phyloP scores from a whole-genome alignment of 2,888 invertebrate species.

The Drosophila mulleri region DNA sequence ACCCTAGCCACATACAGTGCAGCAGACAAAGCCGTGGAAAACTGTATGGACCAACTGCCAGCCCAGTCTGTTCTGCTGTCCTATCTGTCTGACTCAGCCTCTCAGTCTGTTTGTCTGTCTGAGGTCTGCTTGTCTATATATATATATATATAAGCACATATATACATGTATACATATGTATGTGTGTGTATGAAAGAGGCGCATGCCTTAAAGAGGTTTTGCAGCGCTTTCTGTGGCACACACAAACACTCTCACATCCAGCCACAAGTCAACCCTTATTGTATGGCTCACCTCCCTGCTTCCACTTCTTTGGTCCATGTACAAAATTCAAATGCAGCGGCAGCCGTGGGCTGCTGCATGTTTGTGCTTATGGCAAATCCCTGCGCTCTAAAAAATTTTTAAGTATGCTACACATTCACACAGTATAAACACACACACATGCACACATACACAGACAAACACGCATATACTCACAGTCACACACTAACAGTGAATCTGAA shows the following conservation, averaged over 20 bases:
- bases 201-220: slow-evolving; percentile 74
- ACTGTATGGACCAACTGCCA: slow-evolving; percentile 62
- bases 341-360: slow-evolving; percentile 59
- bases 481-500: slow-evolving; percentile 23
- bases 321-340: slow-evolving; percentile 53
- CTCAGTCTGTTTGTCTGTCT: slow-evolving; percentile 54
- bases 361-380: slow-evolving; percentile 75
- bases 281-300: slow-evolving; percentile 27
- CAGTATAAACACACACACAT: slow-evolving; percentile 1
- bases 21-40: slow-evolving; percentile 60
- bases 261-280: slow-evolving; percentile 45
- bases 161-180: neutral
- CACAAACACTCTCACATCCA: neutral
- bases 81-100: slow-evolving; percentile 41
- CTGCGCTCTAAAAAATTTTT: slow-evolving; percentile 79
- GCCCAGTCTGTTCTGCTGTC: slow-evolving; percentile 33
- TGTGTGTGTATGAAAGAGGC: slow-evolving; percentile 21
- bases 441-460: slow-evolving; percentile 26
- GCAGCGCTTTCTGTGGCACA: slow-evolving; percentile 64
- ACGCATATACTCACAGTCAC: slow-evolving; percentile 20
- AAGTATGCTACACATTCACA: slow-evolving; percentile 58
- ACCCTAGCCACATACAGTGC: slow-evolving; percentile 50
- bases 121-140: slow-evolving; percentile 41
- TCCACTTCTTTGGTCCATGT: slow-evolving; percentile 21
- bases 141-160: slow-evolving; percentile 8